Conservation (phyloP, 1,140 invertebrate species). For the Rhizoglyphus robini region DNA sequence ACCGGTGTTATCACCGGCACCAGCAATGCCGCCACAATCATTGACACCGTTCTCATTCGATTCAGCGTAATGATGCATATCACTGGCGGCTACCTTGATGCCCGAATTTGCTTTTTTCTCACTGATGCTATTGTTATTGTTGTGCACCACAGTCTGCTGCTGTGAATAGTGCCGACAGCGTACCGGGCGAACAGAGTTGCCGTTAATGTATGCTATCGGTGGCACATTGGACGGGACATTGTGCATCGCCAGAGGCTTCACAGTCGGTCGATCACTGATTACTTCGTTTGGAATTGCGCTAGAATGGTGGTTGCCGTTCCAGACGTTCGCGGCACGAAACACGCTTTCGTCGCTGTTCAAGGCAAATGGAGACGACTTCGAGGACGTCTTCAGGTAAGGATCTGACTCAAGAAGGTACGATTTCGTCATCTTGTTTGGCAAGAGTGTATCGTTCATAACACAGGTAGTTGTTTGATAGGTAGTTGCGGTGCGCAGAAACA, state of each 20-base stretch:
- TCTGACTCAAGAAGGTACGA: conserved; percentile 12
- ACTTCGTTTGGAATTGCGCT: neutral
- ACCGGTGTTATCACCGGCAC: neutral
- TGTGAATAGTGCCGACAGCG: conserved; percentile 8
- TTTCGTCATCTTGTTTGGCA: conserved; percentile 14
- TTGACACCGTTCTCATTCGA: neutral
- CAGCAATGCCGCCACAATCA: neutral
- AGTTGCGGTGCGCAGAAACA: neutral
- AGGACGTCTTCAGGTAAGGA: conserved; percentile 2
- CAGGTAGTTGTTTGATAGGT: conserved; percentile 9
- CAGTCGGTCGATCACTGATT: neutral
- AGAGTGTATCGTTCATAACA: conserved; percentile 8
- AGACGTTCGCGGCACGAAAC: neutral
- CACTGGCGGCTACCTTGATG: neutral
- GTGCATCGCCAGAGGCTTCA: conserved; percentile 6
- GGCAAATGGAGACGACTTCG: conserved; percentile 1
- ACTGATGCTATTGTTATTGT: neutral
- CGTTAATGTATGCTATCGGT: conserved; percentile 7
- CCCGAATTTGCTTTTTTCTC: neutral
- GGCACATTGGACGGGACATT: conserved; percentile 1
- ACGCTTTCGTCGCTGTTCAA: neutral
- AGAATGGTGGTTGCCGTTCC: neutral
- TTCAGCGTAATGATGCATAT: neutral
- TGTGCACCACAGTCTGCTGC: conserved; percentile 6
- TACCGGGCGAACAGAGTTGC: neutral